phyloP scores from a whole-genome alignment of 2,113 vertebrate species.

The Anolis sagrei region DNA sequence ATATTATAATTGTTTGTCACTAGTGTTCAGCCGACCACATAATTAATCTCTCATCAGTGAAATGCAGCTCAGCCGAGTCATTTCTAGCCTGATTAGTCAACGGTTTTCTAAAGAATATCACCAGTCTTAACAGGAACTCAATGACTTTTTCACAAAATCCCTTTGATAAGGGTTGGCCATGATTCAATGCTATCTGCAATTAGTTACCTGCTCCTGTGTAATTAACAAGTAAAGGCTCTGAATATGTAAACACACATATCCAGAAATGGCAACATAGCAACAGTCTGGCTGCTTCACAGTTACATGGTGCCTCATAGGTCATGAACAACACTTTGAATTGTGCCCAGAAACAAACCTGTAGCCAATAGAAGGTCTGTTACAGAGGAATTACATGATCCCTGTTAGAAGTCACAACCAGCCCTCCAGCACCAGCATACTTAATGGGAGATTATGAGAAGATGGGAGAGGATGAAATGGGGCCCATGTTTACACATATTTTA shows the following conservation, averaged over 20 bases:
- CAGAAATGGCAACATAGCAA: no score
- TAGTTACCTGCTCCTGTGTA: background rate
- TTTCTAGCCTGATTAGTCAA: background rate
- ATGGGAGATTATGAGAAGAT: no score
- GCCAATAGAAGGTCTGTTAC: no score
- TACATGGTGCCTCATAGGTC: no score
- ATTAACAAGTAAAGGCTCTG: background rate
- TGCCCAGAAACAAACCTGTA: no score
- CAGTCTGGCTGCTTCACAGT: no score
- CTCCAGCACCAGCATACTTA: no score
- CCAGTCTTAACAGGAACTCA: background rate
- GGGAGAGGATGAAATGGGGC: no score
- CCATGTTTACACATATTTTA: no score
- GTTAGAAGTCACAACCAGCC: no score
- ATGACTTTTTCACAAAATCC: background rate
- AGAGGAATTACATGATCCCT: no score
- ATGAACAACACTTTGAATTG: no score
- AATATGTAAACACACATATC: background rate
- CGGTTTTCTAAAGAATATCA: background rate
- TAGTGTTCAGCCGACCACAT: background rate
- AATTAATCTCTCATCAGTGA: background rate
- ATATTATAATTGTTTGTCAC: slow-evolving; percentile 1
- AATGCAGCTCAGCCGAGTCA: background rate
- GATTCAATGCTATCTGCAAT: background rate
- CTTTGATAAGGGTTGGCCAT: background rate